Conservation (phyloP, 2,797 vertebrate genomes). For the Chaetophractus vellerosus region DNA sequence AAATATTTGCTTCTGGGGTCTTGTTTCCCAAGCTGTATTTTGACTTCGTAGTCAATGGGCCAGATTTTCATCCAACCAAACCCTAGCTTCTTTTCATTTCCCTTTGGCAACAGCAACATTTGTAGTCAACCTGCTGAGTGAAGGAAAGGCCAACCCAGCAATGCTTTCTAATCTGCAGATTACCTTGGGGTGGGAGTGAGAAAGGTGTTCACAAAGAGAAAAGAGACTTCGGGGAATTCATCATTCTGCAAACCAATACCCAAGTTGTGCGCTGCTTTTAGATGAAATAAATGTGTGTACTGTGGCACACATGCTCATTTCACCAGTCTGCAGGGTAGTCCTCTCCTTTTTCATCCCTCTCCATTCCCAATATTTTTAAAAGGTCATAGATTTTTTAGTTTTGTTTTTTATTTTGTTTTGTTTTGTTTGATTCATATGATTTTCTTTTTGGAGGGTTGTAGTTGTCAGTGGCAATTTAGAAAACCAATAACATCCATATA, state of each 20-base stretch:
- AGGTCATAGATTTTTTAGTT: background rate
- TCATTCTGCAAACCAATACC: background rate
- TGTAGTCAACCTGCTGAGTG: too few relatives aligned
- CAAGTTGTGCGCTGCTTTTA: background rate
- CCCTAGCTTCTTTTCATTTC: conserved; percentile 21
- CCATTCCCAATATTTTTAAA: background rate
- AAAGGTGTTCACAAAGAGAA: background rate
- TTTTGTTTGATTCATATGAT: background rate
- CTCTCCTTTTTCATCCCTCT: background rate
- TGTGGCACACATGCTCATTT: background rate
- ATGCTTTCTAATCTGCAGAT: background rate
- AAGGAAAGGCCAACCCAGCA: background rate
- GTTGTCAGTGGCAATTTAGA: background rate
- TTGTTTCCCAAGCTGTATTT: conserved; percentile 5
- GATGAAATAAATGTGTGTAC: background rate
- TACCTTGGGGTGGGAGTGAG: background rate
- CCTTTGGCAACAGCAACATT: background rate
- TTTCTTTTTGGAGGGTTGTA: conserved; percentile 17
- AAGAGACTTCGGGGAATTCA: background rate
- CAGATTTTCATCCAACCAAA: conserved; percentile 8
- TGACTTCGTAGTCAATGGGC: conserved; percentile 22
- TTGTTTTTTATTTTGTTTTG: background rate
- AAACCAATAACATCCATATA: background rate
- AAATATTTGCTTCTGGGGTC: conserved; percentile 58
- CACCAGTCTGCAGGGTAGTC: background rate